Evolutionary conservation across 1,140 invertebrate genomes (phyloP), one percentile per base, ranked within the genome.

Genomic region (Drosophila asahinai): DNA sequence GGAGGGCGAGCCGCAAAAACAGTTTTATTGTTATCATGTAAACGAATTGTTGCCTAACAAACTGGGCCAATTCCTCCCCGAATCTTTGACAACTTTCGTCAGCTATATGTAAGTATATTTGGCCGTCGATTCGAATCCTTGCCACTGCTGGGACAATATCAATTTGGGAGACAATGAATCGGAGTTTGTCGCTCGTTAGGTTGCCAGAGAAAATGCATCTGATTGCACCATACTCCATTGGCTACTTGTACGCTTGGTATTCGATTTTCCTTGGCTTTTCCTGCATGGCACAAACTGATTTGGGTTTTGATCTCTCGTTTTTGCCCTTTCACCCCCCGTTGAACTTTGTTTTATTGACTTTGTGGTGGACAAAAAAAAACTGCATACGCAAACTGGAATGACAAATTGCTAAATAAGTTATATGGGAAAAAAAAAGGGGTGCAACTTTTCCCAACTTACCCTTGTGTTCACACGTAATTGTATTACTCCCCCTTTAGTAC

Each of bases 141-240:
- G 30, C 27, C 17, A 14, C 11, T 36, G 27, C 22, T 45, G 60
- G 72, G 42, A 68, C 80, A 86, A 87, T 80, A 89, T 87, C 84
- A 89, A 89, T 87, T 87, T 89, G 84, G 77, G 65, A 83, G 80
- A 89, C 83, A 86, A 86, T 80, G 71, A 67, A 60, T 67, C 54
- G 61, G 58, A 77, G 36, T 63, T 73, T 83, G 65, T 60, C 63
- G 51, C 76, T 80, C 66, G 76, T 83, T 83, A 80, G 81, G 57
- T 67, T 48, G 63, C 71, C 60, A 71, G 77, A 48, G 77, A 72
- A 82, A 77, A 83, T 80, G 80, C 84, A 80, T 83, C 80, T 80
- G 84, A 89, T 83, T 89, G 84, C 83, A 83, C 68, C 61, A 83
- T 77, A 65, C 66, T 87, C 89, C 73, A 80, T 77, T 74, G 77